Percentiles rank a stretch among this genome's conserved stretches.
Conservation (phyloP, 2,888 invertebrate species). For the Acrobasis repandana region DNA sequence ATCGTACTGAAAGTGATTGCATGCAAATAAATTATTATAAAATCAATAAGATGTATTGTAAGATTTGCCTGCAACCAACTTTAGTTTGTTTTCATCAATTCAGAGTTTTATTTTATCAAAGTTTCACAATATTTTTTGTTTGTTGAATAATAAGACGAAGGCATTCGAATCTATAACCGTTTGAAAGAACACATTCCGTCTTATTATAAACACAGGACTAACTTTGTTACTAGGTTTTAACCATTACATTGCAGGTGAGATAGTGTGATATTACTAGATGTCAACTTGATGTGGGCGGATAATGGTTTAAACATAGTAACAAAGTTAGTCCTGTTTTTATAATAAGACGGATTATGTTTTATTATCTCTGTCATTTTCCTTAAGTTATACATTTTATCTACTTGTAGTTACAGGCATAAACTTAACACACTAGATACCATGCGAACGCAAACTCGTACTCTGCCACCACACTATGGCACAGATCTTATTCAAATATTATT, state of each 20-base stretch:
- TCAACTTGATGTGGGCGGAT: no score
- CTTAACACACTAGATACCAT: conserved; percentile 69
- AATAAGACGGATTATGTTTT: no score
- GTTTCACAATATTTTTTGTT: conserved; percentile 20
- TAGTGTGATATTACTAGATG: no score
- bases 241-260: no score
- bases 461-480: conserved; percentile 80
- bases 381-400: conserved; percentile 68
- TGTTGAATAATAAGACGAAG: background rate
- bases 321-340: no score
- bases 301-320: no score
- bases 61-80: background rate
- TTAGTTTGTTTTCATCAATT: background rate
- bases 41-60: background rate
- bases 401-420: conserved; percentile 70
- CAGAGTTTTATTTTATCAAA: background rate
- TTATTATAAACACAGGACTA: no score
- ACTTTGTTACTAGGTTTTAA: no score
- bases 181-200: background rate
- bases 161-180: background rate
- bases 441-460: conserved; percentile 69
- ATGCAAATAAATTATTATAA: background rate
- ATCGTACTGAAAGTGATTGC: background rate
- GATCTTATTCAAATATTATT: conserved; percentile 65
- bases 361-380: conserved; percentile 54